Evolutionary conservation across 2,888 invertebrate genomes (phyloP), one percentile per base, ranked within the genome.

Genomic region (Axea sp.): DNA sequence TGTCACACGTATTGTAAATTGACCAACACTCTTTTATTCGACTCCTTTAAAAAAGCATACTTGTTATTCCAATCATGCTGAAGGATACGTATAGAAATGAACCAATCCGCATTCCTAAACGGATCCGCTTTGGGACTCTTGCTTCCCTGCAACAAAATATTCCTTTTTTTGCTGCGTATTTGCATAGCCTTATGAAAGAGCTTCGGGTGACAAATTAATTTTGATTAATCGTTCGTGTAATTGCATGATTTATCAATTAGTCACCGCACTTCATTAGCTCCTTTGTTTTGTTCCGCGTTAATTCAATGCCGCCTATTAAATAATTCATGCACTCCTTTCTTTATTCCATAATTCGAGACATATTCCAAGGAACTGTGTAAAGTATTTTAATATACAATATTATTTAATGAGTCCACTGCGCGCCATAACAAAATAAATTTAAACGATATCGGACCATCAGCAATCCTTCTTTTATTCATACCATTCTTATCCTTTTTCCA

Each of bases 61-160:
- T 65, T 53, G 43, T 53, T 53, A 65, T 65, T 65, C 64, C 53
- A 65, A 53, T 45, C 64, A 53, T 53, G 64, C 64, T 45, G 53
- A 53, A 53, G 64, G 65, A 65, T 47, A 55, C 55, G 9, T 31
- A 39, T 47, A 57, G 67, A 67, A 67, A 67, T 57, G 67, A 67
- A 57, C 67, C 67, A 67, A 67, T 67, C 47, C 57, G 57, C 57
- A 67, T 67, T 67, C 65, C 31, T 37, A n/a, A n/a, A 12, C 31
- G 22, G 45, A 67, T 67, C 65, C 37, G 65, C 65, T 55, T 51
- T 55, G 39, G 65, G 55, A 45, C 59, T 59, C 28, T 37, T 31
- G 30, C 55, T 33, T 43, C 53, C 15, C 19, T 47, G 26, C 45
- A 55, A 45, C 12, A 33, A 53, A 35, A 22, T 53, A 15, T 55